Base-by-base conservation (phyloP, 1,140 invertebrate species). In the Drosophila rufa region DNA sequence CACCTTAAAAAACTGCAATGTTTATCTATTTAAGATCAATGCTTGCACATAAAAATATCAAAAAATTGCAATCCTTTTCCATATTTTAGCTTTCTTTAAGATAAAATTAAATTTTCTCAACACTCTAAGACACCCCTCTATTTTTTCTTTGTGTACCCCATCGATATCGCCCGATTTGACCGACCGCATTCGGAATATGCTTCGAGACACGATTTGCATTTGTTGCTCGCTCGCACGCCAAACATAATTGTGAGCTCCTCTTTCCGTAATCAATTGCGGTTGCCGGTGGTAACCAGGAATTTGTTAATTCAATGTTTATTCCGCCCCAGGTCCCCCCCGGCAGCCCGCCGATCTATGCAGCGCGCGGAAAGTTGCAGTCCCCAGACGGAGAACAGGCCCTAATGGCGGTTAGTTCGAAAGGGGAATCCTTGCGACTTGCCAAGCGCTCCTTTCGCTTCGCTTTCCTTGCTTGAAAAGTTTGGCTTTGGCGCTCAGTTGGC, bases 281-380 rank as follows among this genome's bases (percentile, higher is more conserved):
- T 91, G 86, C 79, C 73, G 51, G 11, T 78, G 82, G 91, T 79
- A 84, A 92, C 91, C 65, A 68, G 82, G 84, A 91, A 92, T 92
- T 92, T 92, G 91, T 92, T 92, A 92, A 92, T 92, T 92, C 91
- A 91, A 92, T 92, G 91, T 75, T 92, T 86, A 80, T 76, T 89
- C 73, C 75, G 80, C 75, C 78, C 78, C 64, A 73, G 62, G 48
- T 43, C 66, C 77, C 61, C 43, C 22, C 9, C 45, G 22, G 43
- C 45, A 27, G 43, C 14, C 30, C n/a, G 17, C 25, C 33, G 36
- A 43, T 50, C 50, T 57, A 46, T 46, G 61, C 61, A 68, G 46
- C 61, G 59, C 50, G 59, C 50, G 59, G 48, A 56, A 82, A 82
- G 46, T 59, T 74, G 82, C 61, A 64, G 64, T 71, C 58, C 62